These are phyloP conservation scores for Mormyrops attenuatus DNA, from an alignment of 2,797 vertebrate species.

Conservation along the genomic window DNA sequence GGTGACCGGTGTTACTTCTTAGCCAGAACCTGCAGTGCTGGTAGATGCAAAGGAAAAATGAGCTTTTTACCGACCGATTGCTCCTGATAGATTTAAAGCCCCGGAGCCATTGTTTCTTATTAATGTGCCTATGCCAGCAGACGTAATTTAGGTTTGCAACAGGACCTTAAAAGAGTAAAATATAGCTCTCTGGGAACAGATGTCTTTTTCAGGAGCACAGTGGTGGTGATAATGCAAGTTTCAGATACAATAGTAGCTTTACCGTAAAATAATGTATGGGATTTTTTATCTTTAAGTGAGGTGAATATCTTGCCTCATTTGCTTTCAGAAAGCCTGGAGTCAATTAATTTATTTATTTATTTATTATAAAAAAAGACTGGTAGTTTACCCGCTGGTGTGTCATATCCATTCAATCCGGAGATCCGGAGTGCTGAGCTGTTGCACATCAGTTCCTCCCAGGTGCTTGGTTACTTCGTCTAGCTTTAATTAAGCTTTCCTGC, in stretches of 20 bases:
- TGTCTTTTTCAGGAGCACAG: background rate
- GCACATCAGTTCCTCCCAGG: background rate
- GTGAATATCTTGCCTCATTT: background rate
- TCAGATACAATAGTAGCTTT: background rate
- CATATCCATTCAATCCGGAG: background rate
- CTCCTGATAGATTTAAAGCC: background rate
- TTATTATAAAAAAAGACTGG: background rate
- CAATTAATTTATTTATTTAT: background rate
- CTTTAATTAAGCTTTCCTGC: background rate
- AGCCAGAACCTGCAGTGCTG: background rate
- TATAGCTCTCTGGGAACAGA: background rate
- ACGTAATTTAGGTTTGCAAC: background rate
- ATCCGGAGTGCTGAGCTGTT: background rate
- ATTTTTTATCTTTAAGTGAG: background rate
- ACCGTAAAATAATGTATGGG: background rate
- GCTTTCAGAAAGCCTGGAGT: background rate
- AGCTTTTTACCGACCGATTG: background rate
- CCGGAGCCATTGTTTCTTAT: background rate
- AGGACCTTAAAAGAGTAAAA: background rate
- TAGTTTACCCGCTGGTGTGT: background rate
- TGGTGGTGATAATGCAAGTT: background rate
- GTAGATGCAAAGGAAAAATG: background rate
- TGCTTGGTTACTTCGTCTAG: constrained; percentile 19
- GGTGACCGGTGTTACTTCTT: background rate
- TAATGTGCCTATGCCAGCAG: background rate